These are phyloP conservation scores for Akabosia matsudoensis DNA, from an alignment of 1,140 invertebrate species.

Conservation along the genomic window DNA sequence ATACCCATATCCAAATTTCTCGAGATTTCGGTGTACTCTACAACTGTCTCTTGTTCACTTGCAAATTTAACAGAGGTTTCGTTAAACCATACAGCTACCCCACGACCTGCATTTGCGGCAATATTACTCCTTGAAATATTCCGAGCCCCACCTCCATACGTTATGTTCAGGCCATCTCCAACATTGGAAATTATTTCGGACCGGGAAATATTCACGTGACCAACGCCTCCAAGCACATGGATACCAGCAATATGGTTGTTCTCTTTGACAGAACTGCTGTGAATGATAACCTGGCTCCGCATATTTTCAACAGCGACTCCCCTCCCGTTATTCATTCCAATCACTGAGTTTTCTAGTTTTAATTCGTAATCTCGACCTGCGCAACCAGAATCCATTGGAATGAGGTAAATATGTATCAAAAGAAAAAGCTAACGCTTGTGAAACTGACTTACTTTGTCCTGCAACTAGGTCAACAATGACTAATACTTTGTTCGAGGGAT, in stretches of 20 bases:
- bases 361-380: conserved; percentile 81
- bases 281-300: conserved; percentile 73
- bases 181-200: conserved; percentile 85
- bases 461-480: conserved; percentile 73
- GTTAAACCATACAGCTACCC: conserved; percentile 84
- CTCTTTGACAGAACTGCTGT: conserved; percentile 74
- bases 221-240: conserved; percentile 76
- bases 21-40: conserved; percentile 81
- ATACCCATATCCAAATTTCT: conserved; percentile 79
- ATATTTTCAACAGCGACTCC: conserved; percentile 83
- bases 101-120: conserved; percentile 76
- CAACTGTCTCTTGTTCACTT: conserved; percentile 75
- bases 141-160: conserved; percentile 81
- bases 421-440: too few species aligned
- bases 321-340: conserved; percentile 86
- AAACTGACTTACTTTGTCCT: conserved; percentile 63
- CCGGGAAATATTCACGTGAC: conserved; percentile 88
- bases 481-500: conserved; percentile 64
- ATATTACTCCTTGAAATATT: conserved; percentile 79
- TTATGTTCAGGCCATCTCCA: conserved; percentile 87
- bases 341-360: conserved; percentile 76
- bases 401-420: neutral
- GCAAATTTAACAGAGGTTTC: conserved; percentile 75
- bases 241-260: conserved; percentile 85
- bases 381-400: too few species aligned